These are phyloP conservation scores for Melanostoma scalare DNA, from an alignment of 2,888 invertebrate genomes.

Conservation along the genomic window DNA sequence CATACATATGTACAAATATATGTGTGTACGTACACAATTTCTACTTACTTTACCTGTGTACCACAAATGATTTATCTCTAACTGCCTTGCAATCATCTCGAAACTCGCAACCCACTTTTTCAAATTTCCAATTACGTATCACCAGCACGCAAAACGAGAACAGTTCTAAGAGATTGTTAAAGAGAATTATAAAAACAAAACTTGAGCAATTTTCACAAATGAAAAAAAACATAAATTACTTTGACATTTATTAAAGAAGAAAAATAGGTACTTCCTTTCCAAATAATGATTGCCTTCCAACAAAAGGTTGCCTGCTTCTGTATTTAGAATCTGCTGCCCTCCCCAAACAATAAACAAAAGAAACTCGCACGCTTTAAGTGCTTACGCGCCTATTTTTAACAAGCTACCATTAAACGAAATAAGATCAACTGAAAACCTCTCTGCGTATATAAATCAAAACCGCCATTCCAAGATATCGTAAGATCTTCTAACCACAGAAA, in stretches of 20 bases:
- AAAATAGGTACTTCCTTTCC: not conserved
- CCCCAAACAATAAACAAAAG: conserved; percentile 5
- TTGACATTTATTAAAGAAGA: not conserved
- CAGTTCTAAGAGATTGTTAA: conserved; percentile 8
- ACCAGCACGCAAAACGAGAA: not conserved
- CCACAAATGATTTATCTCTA: too few species aligned
- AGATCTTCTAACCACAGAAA: conserved; percentile 34
- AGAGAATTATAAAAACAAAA: not conserved
- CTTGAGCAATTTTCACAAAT: not conserved
- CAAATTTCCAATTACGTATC: too few species aligned
- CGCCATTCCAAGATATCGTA: conserved; percentile 21
- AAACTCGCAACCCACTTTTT: too few species aligned
- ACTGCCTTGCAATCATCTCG: too few species aligned
- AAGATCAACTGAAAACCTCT: conserved; percentile 39
- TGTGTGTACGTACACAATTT: too few species aligned
- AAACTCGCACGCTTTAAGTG: conserved; percentile 30
- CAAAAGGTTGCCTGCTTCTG: conserved; percentile 24
- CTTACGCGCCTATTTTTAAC: conserved; percentile 44
- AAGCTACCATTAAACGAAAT: conserved; percentile 17
- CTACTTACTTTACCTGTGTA: too few species aligned
- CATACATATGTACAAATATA: too few species aligned
- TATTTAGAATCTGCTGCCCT: not conserved
- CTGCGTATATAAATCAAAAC: conserved; percentile 51
- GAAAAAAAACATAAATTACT: conserved; percentile 1
- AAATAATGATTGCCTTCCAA: conserved; percentile 15